Percentiles rank a stretch among this genome's conserved stretches.
These are phyloP conservation scores for Oryzias woworae DNA, from an alignment of 2,113 vertebrate species.

Conservation along the genomic window DNA sequence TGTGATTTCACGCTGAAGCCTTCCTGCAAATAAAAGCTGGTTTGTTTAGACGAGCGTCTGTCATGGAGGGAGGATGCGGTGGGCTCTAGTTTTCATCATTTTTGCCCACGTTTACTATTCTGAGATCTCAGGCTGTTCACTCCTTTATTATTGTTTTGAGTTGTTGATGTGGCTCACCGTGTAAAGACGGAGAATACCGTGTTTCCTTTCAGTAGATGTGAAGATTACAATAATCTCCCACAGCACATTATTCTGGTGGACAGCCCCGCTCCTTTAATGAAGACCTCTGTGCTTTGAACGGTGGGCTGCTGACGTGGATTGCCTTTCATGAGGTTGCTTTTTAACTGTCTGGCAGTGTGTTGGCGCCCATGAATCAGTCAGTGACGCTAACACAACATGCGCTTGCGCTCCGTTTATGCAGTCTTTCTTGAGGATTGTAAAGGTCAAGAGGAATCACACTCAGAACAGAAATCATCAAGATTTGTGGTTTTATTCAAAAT, in stretches of 20 bases:
- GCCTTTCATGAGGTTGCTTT: constrained; percentile 34
- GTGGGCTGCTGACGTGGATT: constrained; percentile 22
- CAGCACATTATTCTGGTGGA: constrained; percentile 39
- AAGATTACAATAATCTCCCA: constrained; percentile 13
- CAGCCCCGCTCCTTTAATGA: constrained; percentile 33
- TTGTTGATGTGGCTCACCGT: no score
- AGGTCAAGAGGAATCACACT: constrained; percentile 5
- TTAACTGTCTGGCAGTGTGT: constrained; percentile 24
- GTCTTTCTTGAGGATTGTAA: constrained; percentile 18
- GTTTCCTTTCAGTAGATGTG: no score
- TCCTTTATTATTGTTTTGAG: no score
- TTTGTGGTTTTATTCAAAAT: no score
- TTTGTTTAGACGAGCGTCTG: constrained; percentile 31
- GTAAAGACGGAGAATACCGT: no score
- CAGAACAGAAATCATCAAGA: no score
- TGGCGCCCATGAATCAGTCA: constrained; percentile 14
- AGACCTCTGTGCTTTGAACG: constrained; percentile 41
- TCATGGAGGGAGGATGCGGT: constrained; percentile 6
- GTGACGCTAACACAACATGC: not conserved
- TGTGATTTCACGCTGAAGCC: constrained; percentile 8
- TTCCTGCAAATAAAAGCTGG: constrained; percentile 21
- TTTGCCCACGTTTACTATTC: constrained; percentile 26
- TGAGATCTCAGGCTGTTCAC: constrained; percentile 1
- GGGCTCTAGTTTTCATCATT: constrained; percentile 23
- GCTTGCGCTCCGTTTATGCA: not conserved